Conservation (phyloP, 2,888 invertebrate species). For the Cremastinae sp. region DNA sequence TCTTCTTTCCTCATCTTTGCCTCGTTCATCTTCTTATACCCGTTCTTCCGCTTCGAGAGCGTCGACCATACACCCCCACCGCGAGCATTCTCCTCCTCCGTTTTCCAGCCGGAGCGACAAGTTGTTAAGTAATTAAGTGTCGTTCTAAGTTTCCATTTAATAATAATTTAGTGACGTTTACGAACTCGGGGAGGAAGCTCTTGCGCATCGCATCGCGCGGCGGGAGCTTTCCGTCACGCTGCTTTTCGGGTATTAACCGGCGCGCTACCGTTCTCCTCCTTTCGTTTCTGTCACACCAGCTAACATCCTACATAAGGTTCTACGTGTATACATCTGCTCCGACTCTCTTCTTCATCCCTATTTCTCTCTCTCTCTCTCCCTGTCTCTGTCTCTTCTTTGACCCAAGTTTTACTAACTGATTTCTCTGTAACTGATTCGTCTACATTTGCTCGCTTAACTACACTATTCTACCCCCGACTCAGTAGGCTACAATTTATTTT, state of each 20-base stretch:
- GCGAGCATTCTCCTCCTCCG: conserved; percentile 61
- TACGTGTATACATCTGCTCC: conserved; percentile 9
- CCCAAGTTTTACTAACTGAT: conserved; percentile 54
- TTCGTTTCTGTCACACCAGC: conserved; percentile 15
- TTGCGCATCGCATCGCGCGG: conserved; percentile 59
- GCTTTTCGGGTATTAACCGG: conserved; percentile 59
- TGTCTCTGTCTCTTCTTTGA: conserved; percentile 37
- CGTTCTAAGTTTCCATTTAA: conserved; percentile 74
- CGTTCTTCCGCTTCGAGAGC: conserved; percentile 48
- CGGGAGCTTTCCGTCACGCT: conserved; percentile 65
- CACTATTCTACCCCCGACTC: not conserved
- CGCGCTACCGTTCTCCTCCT: conserved; percentile 32
- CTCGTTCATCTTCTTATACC: conserved; percentile 45
- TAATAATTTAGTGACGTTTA: conserved; percentile 75
- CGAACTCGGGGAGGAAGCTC: conserved; percentile 64
- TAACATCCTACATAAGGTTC: conserved; percentile 13
- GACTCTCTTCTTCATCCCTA: conserved; percentile 6
- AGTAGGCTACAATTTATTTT: conserved; percentile 33
- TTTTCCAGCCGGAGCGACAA: conserved; percentile 69
- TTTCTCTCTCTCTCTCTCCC: conserved; percentile 27
- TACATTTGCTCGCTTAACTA: conserved; percentile 37
- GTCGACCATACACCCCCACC: conserved; percentile 50
- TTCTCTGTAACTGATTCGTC: conserved; percentile 55
- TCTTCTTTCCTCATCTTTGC: conserved; percentile 55
- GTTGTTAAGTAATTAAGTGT: conserved; percentile 76